Percentiles rank a stretch among this genome's conserved stretches.
Evolutionary conservation across 2,888 invertebrate genomes (phyloP).

Genomic region (Trissonchulus latispiculum): DNA sequence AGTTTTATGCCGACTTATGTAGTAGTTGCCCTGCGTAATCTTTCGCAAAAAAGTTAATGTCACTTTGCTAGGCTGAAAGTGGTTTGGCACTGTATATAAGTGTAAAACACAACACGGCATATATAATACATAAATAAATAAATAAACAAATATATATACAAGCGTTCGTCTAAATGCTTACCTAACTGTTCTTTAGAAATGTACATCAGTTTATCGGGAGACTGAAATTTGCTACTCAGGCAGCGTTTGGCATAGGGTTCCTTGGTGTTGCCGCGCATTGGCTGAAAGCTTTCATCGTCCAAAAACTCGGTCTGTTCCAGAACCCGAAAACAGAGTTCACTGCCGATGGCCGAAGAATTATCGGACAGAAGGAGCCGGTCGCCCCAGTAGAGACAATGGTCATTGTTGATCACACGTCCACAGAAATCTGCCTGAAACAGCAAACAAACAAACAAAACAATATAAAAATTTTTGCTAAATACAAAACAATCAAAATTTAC

Average conservation of each 20-base stretch:
- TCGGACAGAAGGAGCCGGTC: constrained; percentile 49
- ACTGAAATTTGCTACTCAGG: constrained; percentile 75
- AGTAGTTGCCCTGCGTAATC: too few relatives aligned
- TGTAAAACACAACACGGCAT: too few relatives aligned
- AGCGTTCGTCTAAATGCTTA: too few relatives aligned
- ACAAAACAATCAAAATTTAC: too few relatives aligned
- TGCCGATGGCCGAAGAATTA: background rate
- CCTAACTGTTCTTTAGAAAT: constrained; percentile 95
- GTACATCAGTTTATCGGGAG: constrained; percentile 97
- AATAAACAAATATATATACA: too few relatives aligned
- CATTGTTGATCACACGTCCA: constrained; percentile 95
- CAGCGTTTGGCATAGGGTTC: constrained; percentile 88
- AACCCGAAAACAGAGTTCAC: constrained; percentile 78
- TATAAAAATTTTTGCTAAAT: too few relatives aligned
- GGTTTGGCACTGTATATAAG: too few relatives aligned
- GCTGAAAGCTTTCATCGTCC: constrained; percentile 95
- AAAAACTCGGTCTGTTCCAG: constrained; percentile 97
- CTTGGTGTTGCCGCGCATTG: constrained; percentile 79
- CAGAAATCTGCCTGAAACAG: constrained; percentile 78
- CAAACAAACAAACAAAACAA: too few relatives aligned
- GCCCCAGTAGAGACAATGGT: constrained; percentile 98
- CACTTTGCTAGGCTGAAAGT: too few relatives aligned
- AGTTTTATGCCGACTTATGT: too few relatives aligned
- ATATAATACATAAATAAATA: too few relatives aligned
- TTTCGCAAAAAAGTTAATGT: too few relatives aligned